Evolutionary conservation across 2,797 vertebrate genomes (phyloP), one percentile per base, ranked within the genome.

Genomic region (Agapornis canus): DNA sequence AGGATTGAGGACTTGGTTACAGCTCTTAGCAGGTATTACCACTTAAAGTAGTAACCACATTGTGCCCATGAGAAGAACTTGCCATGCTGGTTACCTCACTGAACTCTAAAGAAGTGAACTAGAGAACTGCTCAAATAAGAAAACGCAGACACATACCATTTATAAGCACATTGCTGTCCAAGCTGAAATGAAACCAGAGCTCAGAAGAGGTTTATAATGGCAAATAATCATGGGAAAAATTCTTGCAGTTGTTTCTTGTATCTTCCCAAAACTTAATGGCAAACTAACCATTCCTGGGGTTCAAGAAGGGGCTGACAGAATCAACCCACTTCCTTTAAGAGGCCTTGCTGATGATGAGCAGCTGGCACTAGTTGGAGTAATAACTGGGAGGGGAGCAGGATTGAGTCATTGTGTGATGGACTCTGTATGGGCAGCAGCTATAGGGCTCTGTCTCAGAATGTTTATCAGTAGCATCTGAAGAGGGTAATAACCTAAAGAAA

Each of bases 281-380:
- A 68, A 79, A 70, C 11, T 25, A 71, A 75, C 15, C 0, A 0
- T 19, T 68, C n/a, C 35, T 2, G 4, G 39, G 42, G 35, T 2
- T 27, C 21, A 79, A 27, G 31, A 43, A 39, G 5, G 3, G 21
- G 27, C 40, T 77, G 32, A 29, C 5, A 54, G 52, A 42, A 6
- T 10, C 2, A 2, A 69, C 15, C 2, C 5, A 10, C 5, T 12
- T 35, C 59, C 16, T 49, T 43, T 57, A 42, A 73, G 64, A 75
- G 29, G 21, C 20, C 43, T 52, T 45, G 32, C 52, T 61, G 42
- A 12, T 9, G 31, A 29, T 40, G 70, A 42, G 66, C 52, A 60
- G 80, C 15, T 26, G 6, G 32, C 25, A 21, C 3, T 22, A 13
- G 27, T 6, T 18, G 6, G 25, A 39, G 56, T 19, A 22, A 42